A percentile compares a stretch with the other conserved stretches of the same genome.
Evolutionary conservation across 2,797 vertebrate genomes (phyloP).

Genomic region (Novumbra hubbsi): DNA sequence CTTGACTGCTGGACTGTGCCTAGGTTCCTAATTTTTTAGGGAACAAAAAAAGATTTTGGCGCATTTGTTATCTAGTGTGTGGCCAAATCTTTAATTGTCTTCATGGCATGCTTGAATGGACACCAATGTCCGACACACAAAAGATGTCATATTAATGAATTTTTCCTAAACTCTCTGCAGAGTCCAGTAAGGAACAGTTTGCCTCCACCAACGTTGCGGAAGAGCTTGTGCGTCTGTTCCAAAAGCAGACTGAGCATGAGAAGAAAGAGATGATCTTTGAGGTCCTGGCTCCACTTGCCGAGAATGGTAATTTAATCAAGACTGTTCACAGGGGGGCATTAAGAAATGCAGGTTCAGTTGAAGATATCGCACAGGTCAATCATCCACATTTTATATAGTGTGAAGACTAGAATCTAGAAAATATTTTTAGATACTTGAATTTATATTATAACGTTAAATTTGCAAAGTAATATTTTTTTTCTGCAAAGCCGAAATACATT

Average conservation of each 20-base stretch:
- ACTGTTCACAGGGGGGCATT: neutral
- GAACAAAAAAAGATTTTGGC: neutral
- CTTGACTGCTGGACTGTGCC: neutral
- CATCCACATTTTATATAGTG: too few species aligned
- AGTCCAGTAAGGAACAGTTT: slow-evolving; percentile 93
- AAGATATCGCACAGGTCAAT: too few species aligned
- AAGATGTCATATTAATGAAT: neutral
- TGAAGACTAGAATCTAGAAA: too few species aligned
- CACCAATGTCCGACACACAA: neutral
- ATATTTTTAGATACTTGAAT: too few species aligned
- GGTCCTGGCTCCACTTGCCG: slow-evolving; percentile 94
- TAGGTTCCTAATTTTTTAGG: neutral
- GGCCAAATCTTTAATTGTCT: neutral
- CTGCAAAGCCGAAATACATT: too few species aligned
- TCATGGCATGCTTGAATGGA: neutral
- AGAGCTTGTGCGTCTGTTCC: slow-evolving; percentile 94
- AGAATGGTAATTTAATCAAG: slow-evolving; percentile 84
- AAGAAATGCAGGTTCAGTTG: neutral
- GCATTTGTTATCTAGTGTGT: neutral
- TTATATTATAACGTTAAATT: too few species aligned
- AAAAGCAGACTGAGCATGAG: slow-evolving; percentile 93
- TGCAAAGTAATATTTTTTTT: too few species aligned
- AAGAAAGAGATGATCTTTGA: slow-evolving; percentile 99
- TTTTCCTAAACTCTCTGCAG: slow-evolving; percentile 42
- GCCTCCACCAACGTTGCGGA: slow-evolving; percentile 93